These are phyloP conservation scores for Oryzias celebensis DNA, from an alignment of 2,113 vertebrate genomes.

Conservation along the genomic window DNA sequence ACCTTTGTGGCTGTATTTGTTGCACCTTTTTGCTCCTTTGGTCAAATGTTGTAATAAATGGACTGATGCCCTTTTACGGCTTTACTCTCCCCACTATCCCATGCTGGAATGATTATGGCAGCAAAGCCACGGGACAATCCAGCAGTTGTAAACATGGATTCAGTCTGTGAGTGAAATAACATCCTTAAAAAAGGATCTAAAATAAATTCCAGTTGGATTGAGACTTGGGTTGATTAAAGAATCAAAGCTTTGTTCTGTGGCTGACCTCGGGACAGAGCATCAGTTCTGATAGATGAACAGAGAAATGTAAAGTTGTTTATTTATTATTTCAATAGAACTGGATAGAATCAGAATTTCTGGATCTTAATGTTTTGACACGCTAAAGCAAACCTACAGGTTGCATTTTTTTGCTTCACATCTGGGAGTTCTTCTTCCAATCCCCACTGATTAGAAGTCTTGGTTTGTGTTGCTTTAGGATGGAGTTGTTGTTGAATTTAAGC, in stretches of 20 bases:
- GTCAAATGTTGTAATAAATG: slow-evolving; percentile 25
- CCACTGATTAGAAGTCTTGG: slow-evolving; percentile 36
- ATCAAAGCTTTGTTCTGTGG: slow-evolving; percentile 1
- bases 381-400: slow-evolving; percentile 14
- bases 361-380: background rate
- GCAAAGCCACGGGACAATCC: slow-evolving; percentile 44
- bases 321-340: background rate
- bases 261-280: no score
- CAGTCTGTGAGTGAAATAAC: slow-evolving; percentile 38
- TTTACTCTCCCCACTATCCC: slow-evolving; percentile 52
- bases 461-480: slow-evolving; percentile 19
- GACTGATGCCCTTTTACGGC: slow-evolving; percentile 36
- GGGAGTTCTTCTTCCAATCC: slow-evolving; percentile 35
- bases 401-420: slow-evolving; percentile 41
- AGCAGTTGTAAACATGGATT: slow-evolving; percentile 48
- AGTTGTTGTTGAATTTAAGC: slow-evolving; percentile 34
- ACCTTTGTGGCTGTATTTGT: slow-evolving; percentile 38
- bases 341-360: background rate
- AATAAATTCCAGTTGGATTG: background rate
- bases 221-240: slow-evolving; percentile 6
- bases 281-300: no score
- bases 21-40: slow-evolving; percentile 50
- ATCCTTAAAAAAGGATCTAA: slow-evolving; percentile 6
- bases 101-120: slow-evolving; percentile 64
- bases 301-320: background rate